phyloP scores from a whole-genome alignment of 2,113 vertebrate species.

The Microcebus ravelobensis region DNA sequence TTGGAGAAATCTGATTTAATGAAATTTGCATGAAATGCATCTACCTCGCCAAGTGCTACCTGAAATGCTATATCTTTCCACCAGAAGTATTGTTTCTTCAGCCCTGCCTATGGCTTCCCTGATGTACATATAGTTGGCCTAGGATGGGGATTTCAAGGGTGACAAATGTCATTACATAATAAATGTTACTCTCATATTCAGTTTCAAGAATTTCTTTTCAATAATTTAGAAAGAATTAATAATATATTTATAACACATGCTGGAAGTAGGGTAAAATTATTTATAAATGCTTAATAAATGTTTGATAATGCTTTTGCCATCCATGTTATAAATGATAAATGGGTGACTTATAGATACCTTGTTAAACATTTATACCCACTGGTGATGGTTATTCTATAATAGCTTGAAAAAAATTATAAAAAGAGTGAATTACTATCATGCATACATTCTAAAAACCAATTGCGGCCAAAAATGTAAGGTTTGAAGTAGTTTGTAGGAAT shows the following conservation, averaged over 20 bases:
- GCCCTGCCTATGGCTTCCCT: neutral
- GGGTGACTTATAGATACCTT: slow-evolving; percentile 68
- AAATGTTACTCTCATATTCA: slow-evolving; percentile 53
- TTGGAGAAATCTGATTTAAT: neutral
- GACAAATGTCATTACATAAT: slow-evolving; percentile 63
- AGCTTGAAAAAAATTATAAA: slow-evolving; percentile 68
- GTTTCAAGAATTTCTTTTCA: slow-evolving; percentile 70
- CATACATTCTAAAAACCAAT: slow-evolving; percentile 56
- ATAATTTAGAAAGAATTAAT: slow-evolving; percentile 75
- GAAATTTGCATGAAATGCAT: neutral
- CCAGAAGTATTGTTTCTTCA: neutral
- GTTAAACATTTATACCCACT: slow-evolving; percentile 73
- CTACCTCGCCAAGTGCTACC: neutral
- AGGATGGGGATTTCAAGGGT: slow-evolving; percentile 39
- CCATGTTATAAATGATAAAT: slow-evolving; percentile 70
- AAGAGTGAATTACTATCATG: slow-evolving; percentile 54
- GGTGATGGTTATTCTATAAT: slow-evolving; percentile 64
- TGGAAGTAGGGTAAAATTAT: slow-evolving; percentile 73
- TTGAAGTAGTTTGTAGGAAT: slow-evolving; percentile 57
- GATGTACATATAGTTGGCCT: neutral
- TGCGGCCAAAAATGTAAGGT: slow-evolving; percentile 57
- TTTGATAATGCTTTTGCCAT: slow-evolving; percentile 80
- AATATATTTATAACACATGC: slow-evolving; percentile 73
- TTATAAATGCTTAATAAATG: slow-evolving; percentile 78
- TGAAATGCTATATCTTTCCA: slow-evolving; percentile 17